Evolutionary conservation across 2,888 invertebrate species (phyloP).

Genomic region (Drosophila imparisetae): DNA sequence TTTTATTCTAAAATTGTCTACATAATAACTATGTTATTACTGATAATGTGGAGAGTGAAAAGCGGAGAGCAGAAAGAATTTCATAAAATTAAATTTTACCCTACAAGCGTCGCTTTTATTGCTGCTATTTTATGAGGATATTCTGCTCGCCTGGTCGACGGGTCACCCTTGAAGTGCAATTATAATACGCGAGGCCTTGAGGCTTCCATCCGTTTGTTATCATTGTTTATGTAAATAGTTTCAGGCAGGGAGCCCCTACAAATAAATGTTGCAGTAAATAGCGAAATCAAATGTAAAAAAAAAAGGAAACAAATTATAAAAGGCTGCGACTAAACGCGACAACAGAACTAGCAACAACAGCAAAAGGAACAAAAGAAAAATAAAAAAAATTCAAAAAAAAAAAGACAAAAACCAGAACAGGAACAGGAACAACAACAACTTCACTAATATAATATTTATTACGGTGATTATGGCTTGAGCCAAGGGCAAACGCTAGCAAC

Average conservation of each 20-base stretch:
- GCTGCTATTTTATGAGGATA: conserved; percentile 38
- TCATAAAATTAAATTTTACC: conserved; percentile 58
- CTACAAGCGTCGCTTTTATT: conserved; percentile 50
- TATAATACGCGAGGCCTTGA: conserved; percentile 49
- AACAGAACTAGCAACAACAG: conserved; percentile 13
- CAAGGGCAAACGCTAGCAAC: conserved; percentile 41
- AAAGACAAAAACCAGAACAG: conserved; percentile 15
- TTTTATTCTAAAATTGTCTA: conserved; percentile 15
- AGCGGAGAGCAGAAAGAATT: conserved; percentile 36
- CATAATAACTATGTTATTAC: conserved; percentile 13
- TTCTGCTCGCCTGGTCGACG: conserved; percentile 16
- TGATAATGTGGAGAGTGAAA: conserved; percentile 17
- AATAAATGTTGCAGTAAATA: conserved; percentile 23
- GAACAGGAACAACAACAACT: conserved; percentile 43
- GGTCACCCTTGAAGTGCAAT: conserved; percentile 53
- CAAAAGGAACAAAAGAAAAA: background rate
- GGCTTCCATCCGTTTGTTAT: conserved; percentile 34
- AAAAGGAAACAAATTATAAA: conserved; percentile 19
- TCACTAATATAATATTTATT: conserved; percentile 69
- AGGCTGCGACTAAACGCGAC: conserved; percentile 9
- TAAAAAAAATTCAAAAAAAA: conserved; percentile 5
- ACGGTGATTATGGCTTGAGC: conserved; percentile 69
- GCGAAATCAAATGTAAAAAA: conserved; percentile 53
- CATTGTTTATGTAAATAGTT: conserved; percentile 55
- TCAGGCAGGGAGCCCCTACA: conserved; percentile 20